Evolutionary conservation across 2,888 invertebrate genomes (phyloP).

Genomic region (Limnephilus marmoratus): DNA sequence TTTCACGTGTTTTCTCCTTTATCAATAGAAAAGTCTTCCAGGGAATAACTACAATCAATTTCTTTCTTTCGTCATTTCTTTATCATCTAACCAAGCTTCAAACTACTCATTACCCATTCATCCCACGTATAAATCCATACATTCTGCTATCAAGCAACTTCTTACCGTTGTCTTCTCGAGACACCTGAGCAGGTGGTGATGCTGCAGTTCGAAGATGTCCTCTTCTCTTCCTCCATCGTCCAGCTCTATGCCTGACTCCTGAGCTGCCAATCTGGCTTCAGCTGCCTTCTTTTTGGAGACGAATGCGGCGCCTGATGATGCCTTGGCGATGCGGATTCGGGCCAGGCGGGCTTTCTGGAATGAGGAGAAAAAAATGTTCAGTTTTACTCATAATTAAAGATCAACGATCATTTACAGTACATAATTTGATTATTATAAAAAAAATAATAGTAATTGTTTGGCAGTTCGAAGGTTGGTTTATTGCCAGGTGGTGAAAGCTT

Average conservation of each 20-base stretch:
- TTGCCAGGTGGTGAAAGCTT: no score
- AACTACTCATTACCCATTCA: neutral
- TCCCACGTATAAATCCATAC: neutral
- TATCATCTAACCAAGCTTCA: neutral
- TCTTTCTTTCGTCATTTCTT: neutral
- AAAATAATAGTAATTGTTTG: no score
- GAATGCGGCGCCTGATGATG: conserved; percentile 98
- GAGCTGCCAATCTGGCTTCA: conserved; percentile 94
- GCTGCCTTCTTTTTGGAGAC: conserved; percentile 99
- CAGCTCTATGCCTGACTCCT: conserved; percentile 93
- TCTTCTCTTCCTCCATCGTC: conserved; percentile 94
- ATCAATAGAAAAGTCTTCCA: no score
- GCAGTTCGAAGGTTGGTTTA: no score
- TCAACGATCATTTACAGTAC: neutral
- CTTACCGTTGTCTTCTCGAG: conserved; percentile 97
- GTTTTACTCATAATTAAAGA: neutral
- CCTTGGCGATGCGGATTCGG: conserved; percentile 98
- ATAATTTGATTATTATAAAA: neutral
- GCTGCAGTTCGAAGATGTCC: conserved; percentile 99
- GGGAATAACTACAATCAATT: no score
- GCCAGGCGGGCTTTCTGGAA: conserved; percentile 99
- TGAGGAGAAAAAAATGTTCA: neutral
- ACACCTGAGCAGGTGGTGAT: conserved; percentile 98
- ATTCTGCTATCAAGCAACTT: neutral
- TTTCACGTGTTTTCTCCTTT: neutral